Conservation (phyloP, 2,888 invertebrate species). For the Sphaerophoria rueppellii region DNA sequence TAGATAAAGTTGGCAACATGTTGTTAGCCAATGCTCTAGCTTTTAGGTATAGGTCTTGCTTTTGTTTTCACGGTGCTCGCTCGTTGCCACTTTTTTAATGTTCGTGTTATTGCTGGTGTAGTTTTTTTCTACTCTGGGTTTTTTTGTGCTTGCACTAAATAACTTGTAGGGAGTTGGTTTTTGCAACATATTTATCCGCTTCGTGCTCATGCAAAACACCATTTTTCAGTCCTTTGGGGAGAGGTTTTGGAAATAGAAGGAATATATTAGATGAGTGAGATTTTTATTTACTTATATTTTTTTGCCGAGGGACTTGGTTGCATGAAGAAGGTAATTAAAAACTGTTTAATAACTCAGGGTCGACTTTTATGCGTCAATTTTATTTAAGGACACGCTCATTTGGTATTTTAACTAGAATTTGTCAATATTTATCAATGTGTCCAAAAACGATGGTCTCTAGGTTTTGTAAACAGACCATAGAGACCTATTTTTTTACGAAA, state of each 20-base stretch:
- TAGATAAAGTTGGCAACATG: constrained; percentile 73
- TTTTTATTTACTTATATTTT: not conserved
- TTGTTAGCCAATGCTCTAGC: constrained; percentile 68
- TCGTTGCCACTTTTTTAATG: constrained; percentile 32
- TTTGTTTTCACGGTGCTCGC: not conserved
- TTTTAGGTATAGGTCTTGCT: constrained; percentile 5
- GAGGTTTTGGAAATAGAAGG: not conserved
- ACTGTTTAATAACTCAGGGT: too few species aligned
- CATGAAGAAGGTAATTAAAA: not conserved
- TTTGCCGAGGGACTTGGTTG: not conserved
- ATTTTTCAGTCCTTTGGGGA: not conserved
- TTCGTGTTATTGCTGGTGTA: constrained; percentile 27
- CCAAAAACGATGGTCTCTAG: too few species aligned
- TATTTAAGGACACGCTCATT: too few species aligned
- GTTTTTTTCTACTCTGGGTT: not conserved
- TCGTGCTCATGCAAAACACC: constrained; percentile 1
- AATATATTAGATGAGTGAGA: constrained; percentile 23
- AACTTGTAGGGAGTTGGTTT: constrained; percentile 36
- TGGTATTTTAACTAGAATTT: too few species aligned
- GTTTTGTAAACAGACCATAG: too few species aligned
- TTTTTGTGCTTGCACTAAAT: constrained; percentile 33
- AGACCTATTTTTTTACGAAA: too few species aligned
- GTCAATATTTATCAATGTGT: too few species aligned
- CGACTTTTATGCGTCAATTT: too few species aligned
- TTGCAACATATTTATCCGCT: constrained; percentile 55